These are phyloP conservation scores for Zaprionus tsacasi DNA, from an alignment of 1,140 invertebrate genomes.

Conservation along the genomic window DNA sequence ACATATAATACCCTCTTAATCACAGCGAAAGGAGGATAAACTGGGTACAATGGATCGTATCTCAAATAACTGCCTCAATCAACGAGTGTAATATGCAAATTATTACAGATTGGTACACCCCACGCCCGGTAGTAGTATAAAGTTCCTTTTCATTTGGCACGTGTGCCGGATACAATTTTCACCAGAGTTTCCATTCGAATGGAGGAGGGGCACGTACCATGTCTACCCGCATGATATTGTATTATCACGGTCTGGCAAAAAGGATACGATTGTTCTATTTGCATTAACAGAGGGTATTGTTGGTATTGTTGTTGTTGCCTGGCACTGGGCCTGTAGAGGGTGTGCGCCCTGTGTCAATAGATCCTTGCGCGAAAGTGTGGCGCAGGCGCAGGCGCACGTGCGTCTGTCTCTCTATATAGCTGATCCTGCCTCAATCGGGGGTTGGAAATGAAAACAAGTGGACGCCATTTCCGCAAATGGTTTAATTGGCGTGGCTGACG, in stretches of 20 bases:
- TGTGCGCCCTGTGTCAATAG: constrained; percentile 49
- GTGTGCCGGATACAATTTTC: constrained; percentile 79
- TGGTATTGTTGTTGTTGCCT: constrained; percentile 63
- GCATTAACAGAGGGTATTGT: constrained; percentile 77
- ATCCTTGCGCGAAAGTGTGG: constrained; percentile 79
- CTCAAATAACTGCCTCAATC: constrained; percentile 17
- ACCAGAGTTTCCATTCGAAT: constrained; percentile 40
- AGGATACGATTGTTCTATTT: constrained; percentile 78
- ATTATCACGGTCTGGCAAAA: constrained; percentile 43
- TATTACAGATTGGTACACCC: constrained; percentile 27
- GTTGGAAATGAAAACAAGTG: constrained; percentile 77
- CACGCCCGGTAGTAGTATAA: constrained; percentile 45
- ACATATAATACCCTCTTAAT: neutral
- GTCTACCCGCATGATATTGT: constrained; percentile 63
- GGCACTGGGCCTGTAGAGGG: constrained; percentile 54
- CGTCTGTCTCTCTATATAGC: constrained; percentile 19
- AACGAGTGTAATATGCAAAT: constrained; percentile 32
- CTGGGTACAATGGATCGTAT: neutral
- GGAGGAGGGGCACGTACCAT: constrained; percentile 50
- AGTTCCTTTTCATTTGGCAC: constrained; percentile 69
- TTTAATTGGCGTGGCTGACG: constrained; percentile 66
- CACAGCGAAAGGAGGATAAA: neutral
- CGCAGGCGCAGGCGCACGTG: constrained; percentile 73
- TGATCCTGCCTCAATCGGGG: constrained; percentile 29
- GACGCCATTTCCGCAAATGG: constrained; percentile 72